Percentiles rank a stretch among this genome's conserved stretches.
Conservation (phyloP, 1,140 invertebrate genomes). For the Chironomus striatipennis region DNA sequence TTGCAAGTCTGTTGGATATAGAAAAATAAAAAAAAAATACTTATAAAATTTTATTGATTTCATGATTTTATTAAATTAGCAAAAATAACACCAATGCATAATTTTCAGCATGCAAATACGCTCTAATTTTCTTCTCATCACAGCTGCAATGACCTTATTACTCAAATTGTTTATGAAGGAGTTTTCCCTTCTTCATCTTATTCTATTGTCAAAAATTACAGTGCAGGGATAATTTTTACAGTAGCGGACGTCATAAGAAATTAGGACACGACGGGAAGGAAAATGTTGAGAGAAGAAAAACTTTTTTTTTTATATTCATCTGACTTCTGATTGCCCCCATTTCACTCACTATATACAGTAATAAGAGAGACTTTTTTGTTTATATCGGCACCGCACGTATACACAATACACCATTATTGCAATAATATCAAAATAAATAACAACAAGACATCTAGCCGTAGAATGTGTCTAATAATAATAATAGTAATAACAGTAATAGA, state of each 20-base stretch:
- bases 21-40: too few species aligned
- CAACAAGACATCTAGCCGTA: neutral
- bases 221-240: neutral
- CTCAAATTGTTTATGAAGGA: neutral
- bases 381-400: neutral
- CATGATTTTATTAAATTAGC: too few species aligned
- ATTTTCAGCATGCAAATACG: too few species aligned
- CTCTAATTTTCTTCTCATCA: neutral
- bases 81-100: too few species aligned
- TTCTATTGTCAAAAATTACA: neutral
- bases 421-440: constrained; percentile 10
- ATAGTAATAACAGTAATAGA: too few species aligned
- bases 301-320: neutral
- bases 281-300: neutral
- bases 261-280: constrained; percentile 3
- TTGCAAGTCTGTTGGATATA: too few species aligned
- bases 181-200: neutral
- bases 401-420: neutral
- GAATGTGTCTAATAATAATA: neutral
- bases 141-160: neutral
- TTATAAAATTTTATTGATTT: too few species aligned
- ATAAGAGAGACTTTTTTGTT: too few species aligned
- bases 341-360: neutral
- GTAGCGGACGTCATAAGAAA: neutral
- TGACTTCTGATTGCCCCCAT: neutral